Base-by-base conservation (phyloP, 2,113 vertebrate species). In the Brevimyrus niger region DNA sequence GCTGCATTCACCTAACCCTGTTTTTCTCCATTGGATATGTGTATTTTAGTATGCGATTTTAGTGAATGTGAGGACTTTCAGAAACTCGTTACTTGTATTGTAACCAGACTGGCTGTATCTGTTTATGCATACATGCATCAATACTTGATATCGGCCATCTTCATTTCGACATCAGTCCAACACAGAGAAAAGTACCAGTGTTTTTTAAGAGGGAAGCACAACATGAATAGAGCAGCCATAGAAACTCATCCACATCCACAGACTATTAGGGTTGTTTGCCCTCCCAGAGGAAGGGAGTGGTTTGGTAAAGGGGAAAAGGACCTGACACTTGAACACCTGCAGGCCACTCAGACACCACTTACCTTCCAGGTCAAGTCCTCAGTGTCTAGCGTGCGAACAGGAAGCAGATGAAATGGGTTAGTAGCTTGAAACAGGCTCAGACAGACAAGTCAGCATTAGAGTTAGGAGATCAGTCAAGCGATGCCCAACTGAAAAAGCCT, bases 341-440 rank as follows among this genome's bases (percentile, higher is more conserved):
- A 69, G 61, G n/a, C 61, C 73, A 5, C 73, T 42, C 73, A 38
- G 9, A 88, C 50, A 89, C 91, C 90, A 96, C 95, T 89, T 99
- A 99, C 98, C 98, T 99, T 99, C 98, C 98, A 99, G 96, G 96
- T 97, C 90, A 96, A 95, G 88, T 99, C 98, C 97, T 97, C 97
- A 95, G 96, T 96, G 96, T 98, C 98, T 99, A 90, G 97, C 97
- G 91, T 94, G 94, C 92, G 94, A 95, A 96, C 93, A 93, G 96
- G 97, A 96, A 96, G 96, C 92, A 97, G 94, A 99, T 10, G 82
- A 93, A 97, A 96, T 23, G 96, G 15, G 93, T 99, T 98, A 99
- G 96, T 94, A 94, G 93, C 89, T 87, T 91, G 89, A 69, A 91
- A 47, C 88, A 61, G 83, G 53, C 90, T 89, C 35, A 89, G 88